phyloP scores from a whole-genome alignment of 2,113 vertebrate species.

The Hippocampus abdominalis region DNA sequence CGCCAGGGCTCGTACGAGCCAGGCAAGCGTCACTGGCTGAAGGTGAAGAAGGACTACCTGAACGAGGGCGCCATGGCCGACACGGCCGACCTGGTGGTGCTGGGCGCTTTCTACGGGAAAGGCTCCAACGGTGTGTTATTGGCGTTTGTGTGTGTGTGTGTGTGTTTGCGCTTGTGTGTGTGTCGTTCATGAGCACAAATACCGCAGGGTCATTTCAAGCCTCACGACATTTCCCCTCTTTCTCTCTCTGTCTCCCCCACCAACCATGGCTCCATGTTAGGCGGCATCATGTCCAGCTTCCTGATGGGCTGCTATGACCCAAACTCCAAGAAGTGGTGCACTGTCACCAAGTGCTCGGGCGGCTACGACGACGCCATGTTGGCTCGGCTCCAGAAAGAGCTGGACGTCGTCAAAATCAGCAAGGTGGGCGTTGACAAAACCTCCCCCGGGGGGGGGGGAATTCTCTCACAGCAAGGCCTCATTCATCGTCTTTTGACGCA shows the following conservation, averaged over 20 bases:
- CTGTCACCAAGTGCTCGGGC: conserved; percentile 92
- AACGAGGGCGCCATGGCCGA: conserved; percentile 98
- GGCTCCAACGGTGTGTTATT: conserved; percentile 85
- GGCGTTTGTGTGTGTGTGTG: not conserved
- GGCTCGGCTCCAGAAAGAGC: conserved; percentile 87
- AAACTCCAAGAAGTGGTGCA: conserved; percentile 90
- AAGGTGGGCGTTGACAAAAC: conserved; percentile 76
- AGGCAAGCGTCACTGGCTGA: conserved; percentile 96
- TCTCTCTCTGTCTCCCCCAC: too few relatives aligned
- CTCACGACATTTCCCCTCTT: not conserved
- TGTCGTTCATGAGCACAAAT: not conserved
- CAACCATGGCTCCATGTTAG: conserved; percentile 60
- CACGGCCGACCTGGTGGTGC: conserved; percentile 93
- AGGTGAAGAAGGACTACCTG: conserved; percentile 97
- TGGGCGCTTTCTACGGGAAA: conserved; percentile 95
- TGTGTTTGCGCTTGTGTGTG: not conserved
- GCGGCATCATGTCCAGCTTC: conserved; percentile 98
- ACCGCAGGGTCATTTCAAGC: not conserved
- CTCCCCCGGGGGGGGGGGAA: conserved; percentile 1
- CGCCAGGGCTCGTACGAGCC: conserved; percentile 87
- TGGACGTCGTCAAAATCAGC: conserved; percentile 97
- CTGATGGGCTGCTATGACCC: conserved; percentile 97
- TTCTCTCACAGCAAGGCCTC: not conserved
- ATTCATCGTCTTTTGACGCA: conserved; percentile 35
- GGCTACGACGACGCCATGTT: conserved; percentile 92